Evolutionary conservation across 2,797 vertebrate species (phyloP).

Genomic region (Chaunax sp.): DNA sequence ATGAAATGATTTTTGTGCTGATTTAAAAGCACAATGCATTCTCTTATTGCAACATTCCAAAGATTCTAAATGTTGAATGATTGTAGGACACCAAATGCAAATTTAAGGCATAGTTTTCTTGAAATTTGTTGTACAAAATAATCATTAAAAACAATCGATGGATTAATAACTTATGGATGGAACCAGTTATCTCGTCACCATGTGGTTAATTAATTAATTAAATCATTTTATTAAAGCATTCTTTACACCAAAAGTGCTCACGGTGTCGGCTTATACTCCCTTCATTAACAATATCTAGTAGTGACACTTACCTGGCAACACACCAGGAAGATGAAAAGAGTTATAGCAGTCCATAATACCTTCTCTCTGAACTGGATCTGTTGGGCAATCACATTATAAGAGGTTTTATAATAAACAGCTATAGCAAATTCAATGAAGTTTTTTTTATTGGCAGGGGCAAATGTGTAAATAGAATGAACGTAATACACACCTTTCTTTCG

Average conservation of each 20-base stretch:
- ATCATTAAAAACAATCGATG: not conserved
- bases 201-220: too few species aligned
- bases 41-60: too few species aligned
- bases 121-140: not conserved
- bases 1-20: too few species aligned
- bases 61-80: too few species aligned
- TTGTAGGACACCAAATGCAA: not conserved
- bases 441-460: not conserved
- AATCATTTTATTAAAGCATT: too few species aligned
- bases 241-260: not conserved
- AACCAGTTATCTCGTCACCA: not conserved
- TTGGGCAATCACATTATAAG: constrained; percentile 17
- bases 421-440: not conserved
- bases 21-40: too few species aligned
- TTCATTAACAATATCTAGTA: not conserved
- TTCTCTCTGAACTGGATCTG: constrained; percentile 99
- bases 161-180: too few species aligned
- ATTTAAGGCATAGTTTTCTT: not conserved
- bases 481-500: constrained; percentile 90
- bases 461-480: not conserved
- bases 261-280: not conserved
- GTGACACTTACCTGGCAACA: constrained; percentile 93
- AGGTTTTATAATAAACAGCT: not conserved
- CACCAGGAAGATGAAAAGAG: constrained; percentile 98
- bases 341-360: constrained; percentile 98